Evolutionary conservation across 2,797 vertebrate species (phyloP), one percentile per base, ranked within the genome.

Genomic region (Fundulus diaphanus): DNA sequence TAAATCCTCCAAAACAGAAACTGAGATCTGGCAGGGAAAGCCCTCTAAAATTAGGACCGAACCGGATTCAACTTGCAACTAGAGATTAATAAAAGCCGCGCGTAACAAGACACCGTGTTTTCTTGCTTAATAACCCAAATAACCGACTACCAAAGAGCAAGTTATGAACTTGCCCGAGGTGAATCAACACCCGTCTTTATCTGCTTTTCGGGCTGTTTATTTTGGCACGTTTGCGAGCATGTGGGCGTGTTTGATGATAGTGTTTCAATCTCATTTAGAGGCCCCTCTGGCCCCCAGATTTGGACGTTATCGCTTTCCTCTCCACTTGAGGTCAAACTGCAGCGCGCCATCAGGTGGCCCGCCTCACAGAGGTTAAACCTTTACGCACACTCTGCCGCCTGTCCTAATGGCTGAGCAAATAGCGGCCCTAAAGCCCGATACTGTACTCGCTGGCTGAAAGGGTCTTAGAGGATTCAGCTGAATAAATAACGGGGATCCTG

Each of bases 401-500:
- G n/a, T 89, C 78, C 66, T 87, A 89, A 93, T 89, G 91, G 88
- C 72, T 69, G 85, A 86, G 84, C 84, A 92, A 92, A 93, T 83
- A 89, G 88, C 84, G 71, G 82, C 83, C 86, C 85, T 83, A 73
- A 31, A 84, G 83, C 80, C 84, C 1, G 82, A 86, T 85, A 84
- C 88, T 86, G 90, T 89, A 88, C 83, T 80, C 72, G 33, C 83
- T 69, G 86, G 79, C 89, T 76, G 56, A 81, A 78, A 86, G 87
- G 88, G 90, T 84, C 88, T 91, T 89, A 88, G 79, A 78, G 82
- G 86, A 85, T 82, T 89, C 91, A 93, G 91, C 93, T 94, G 92
- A 91, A 94, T 87, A 95, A 95, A 93, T 91, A 95, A 83, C 78
- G 13, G 83, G 70, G 81, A 89, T 89, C 84, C 82, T 83, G 68